Evolutionary conservation across 2,888 invertebrate genomes (phyloP).

Genomic region (Phorcus lineatus): DNA sequence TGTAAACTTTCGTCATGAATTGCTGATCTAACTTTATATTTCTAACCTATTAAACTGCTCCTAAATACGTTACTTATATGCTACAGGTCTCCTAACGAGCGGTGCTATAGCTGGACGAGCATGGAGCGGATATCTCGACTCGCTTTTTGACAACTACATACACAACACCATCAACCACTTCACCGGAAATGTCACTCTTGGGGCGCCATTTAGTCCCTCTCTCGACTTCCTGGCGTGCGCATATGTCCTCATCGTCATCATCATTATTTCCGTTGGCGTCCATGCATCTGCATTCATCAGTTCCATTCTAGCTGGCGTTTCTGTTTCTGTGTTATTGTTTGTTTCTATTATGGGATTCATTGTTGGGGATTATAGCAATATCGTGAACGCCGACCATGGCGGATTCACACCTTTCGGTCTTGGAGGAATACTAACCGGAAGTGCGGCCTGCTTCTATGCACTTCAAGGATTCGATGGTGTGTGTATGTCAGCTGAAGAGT

Average conservation of each 20-base stretch:
- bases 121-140: conserved; percentile 76
- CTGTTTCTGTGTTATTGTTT: conserved; percentile 71
- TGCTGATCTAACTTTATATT: too few relatives aligned
- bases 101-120: conserved; percentile 59
- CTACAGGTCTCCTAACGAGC: conserved; percentile 45
- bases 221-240: conserved; percentile 75
- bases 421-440: conserved; percentile 72
- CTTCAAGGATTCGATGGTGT: conserved; percentile 75
- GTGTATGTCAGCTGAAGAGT: conserved; percentile 75
- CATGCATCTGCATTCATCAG: conserved; percentile 74
- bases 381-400: conserved; percentile 79
- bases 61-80: too few relatives aligned
- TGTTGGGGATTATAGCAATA: conserved; percentile 87
- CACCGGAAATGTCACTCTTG: conserved; percentile 50
- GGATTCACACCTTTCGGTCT: conserved; percentile 70
- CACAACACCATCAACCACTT: conserved; percentile 40
- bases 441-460: conserved; percentile 76
- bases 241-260: conserved; percentile 77
- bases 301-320: conserved; percentile 70
- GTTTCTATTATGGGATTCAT: conserved; percentile 83
- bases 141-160: conserved; percentile 63
- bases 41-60: too few relatives aligned
- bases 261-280: conserved; percentile 64
- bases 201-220: conserved; percentile 57
- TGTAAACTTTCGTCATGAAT: too few relatives aligned